These are phyloP conservation scores for Galago senegalensis DNA, from an alignment of 2,797 vertebrate genomes.

Conservation along the genomic window DNA sequence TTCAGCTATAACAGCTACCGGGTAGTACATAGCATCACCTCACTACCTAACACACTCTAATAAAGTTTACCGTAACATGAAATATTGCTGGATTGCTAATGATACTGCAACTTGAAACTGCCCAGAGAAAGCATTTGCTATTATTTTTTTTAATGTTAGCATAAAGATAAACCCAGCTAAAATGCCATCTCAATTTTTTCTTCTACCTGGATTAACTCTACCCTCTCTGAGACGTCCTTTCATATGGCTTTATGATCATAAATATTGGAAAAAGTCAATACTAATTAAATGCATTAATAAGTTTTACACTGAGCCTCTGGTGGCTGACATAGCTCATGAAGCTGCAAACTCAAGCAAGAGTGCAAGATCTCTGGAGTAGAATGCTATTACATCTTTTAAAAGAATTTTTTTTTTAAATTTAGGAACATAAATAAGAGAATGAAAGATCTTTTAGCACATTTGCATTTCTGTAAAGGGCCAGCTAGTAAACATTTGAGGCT, in stretches of 20 bases:
- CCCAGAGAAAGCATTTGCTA: conserved; percentile 71
- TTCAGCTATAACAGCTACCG: conserved; percentile 64
- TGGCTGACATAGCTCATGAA: conserved; percentile 69
- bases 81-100: conserved; percentile 76
- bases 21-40: conserved; percentile 61
- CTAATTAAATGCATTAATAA: conserved; percentile 88
- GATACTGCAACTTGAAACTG: conserved; percentile 75
- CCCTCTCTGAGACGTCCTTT: conserved; percentile 83
- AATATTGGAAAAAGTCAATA: conserved; percentile 88
- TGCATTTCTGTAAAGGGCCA: not conserved
- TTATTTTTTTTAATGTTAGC: conserved; percentile 77
- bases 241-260: conserved; percentile 80
- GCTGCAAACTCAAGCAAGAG: conserved; percentile 52
- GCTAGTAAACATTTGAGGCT: not conserved
- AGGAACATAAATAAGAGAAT: not conserved
- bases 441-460: not conserved
- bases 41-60: conserved; percentile 75
- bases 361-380: conserved; percentile 23
- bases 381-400: not conserved
- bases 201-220: conserved; percentile 76
- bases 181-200: conserved; percentile 62
- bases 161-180: conserved; percentile 81
- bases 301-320: conserved; percentile 84
- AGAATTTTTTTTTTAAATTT: not conserved
- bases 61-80: conserved; percentile 76